A percentile compares a stretch with the other conserved stretches of the same genome.
Evolutionary conservation across 2,888 invertebrate species (phyloP).

Genomic region (Holacanthella duospinosa): DNA sequence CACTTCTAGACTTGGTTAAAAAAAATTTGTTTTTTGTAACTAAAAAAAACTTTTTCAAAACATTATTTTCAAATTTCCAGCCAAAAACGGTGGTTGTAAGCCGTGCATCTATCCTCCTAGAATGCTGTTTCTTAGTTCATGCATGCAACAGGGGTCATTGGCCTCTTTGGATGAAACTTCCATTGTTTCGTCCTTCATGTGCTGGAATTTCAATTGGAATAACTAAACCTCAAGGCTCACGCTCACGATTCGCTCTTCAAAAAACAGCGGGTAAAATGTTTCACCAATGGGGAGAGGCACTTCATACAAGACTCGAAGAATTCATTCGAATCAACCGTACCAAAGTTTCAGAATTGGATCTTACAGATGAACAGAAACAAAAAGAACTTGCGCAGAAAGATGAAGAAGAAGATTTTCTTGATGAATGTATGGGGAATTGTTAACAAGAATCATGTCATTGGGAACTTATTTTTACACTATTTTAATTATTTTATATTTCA

Average conservation of each 20-base stretch:
- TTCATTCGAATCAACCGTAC: slow-evolving; percentile 61
- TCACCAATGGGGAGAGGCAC: slow-evolving; percentile 90
- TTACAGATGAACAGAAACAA: slow-evolving; percentile 56
- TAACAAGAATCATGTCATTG: slow-evolving; percentile 5
- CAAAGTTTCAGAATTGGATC: slow-evolving; percentile 51
- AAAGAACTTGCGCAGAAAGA: slow-evolving; percentile 68
- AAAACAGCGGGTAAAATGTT: slow-evolving; percentile 92
- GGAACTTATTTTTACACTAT: neutral
- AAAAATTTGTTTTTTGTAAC: neutral
- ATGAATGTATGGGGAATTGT: slow-evolving; percentile 81
- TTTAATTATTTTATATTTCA: slow-evolving; percentile 25
- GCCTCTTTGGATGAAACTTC: slow-evolving; percentile 94
- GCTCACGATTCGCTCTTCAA: slow-evolving; percentile 55
- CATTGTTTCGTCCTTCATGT: slow-evolving; percentile 61
- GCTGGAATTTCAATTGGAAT: slow-evolving; percentile 41
- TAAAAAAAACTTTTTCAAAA: too few species aligned
- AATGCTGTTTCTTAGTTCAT: slow-evolving; percentile 93
- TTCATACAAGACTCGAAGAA: slow-evolving; percentile 83
- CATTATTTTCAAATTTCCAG: too few species aligned
- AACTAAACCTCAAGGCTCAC: slow-evolving; percentile 29
- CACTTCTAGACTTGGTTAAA: slow-evolving; percentile 76
- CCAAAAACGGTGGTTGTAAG: slow-evolving; percentile 90
- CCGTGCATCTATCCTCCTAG: slow-evolving; percentile 79
- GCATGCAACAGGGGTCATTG: slow-evolving; percentile 96
- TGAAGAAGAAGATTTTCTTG: slow-evolving; percentile 93